Evolutionary conservation across 92 coral and sea anemone species (phyloP).

Genomic region (Galaxea fascicularis): DNA sequence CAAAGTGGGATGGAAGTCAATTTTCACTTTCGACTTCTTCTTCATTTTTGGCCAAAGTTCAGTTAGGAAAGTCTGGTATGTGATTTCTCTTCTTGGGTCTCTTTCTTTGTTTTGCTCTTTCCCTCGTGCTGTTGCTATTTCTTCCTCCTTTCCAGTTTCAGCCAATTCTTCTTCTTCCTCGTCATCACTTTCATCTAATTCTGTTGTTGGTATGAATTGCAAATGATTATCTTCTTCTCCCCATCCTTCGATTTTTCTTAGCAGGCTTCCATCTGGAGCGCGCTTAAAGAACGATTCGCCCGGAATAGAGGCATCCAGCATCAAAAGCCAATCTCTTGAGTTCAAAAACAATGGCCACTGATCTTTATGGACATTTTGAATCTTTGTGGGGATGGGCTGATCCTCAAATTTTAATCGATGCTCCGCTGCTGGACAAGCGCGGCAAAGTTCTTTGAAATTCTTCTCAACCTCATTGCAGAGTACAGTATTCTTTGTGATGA

Average conservation of each 20-base stretch:
- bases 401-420: conserved; percentile 57
- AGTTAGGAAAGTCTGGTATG: conserved; percentile 79
- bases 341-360: conserved; percentile 93
- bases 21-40: conserved; percentile 58
- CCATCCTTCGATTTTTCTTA: conserved; percentile 91
- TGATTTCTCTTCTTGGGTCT: conserved; percentile 90
- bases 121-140: neutral
- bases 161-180: conserved; percentile 57
- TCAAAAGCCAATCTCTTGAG: conserved; percentile 86
- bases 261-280: conserved; percentile 78
- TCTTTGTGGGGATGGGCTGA: conserved; percentile 67
- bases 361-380: conserved; percentile 77
- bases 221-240: conserved; percentile 90
- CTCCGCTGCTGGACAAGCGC: conserved; percentile 78
- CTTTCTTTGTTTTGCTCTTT: conserved; percentile 25
- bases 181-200: conserved; percentile 73
- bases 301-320: conserved; percentile 96
- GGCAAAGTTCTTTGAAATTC: conserved; percentile 89
- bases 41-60: conserved; percentile 92
- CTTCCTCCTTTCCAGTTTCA: neutral
- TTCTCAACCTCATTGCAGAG: conserved; percentile 95
- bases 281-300: conserved; percentile 79
- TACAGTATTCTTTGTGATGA: conserved; percentile 94
- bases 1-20: conserved; percentile 89
- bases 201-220: conserved; percentile 70